Base-by-base conservation (phyloP, 2,888 invertebrate species). In the Epirrita christyi region DNA sequence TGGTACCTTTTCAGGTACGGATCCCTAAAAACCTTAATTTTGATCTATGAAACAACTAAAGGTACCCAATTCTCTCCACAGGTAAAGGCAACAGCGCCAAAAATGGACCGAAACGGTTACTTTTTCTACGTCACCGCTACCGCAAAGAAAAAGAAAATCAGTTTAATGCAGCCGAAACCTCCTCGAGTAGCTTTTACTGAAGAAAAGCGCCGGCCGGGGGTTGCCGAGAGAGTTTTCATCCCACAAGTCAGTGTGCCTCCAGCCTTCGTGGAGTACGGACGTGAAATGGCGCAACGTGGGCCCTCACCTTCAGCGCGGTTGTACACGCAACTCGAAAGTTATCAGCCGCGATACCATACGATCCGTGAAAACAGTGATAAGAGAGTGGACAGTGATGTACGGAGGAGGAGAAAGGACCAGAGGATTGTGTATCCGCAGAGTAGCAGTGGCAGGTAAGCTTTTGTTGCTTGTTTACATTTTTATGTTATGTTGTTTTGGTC, bases 121-220 rank as follows among this genome's bases (percentile, higher is more conserved):
- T 92, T 92, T 73, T 91, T 85, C 81, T 90, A 90, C 83, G 86
- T 88, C 37, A 71, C 89, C 7, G 83, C 92, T 1, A 91, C 92
- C 4, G 92, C 92, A n/a, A 92, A 92, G 76, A 92, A 92, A 80
- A 92, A 92, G 78, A 92, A 90, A 76, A 90, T 92, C 66, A 92
- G 84, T 72, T 74, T 92, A 64, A 92, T 92, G 92, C 92, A 92
- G 64, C 85, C 91, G 6, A 85, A 83, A 70, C 88, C 92, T 61
- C 92, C 92, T 62, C 80, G 88, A 70, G 83, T 87, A 61, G 91
- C 92, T 56, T 91, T 90, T 72, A 79, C 74, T 9, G 90, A 89
- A 65, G 88, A 88, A 70, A 87, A 86, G 66, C 85, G 87, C 5
- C 76, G 88, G 57, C 84, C 88, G 47, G 91, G 88, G 78, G 78